These are phyloP conservation scores for Paraplagusia blochii DNA, from an alignment of 2,113 vertebrate species.

Conservation along the genomic window DNA sequence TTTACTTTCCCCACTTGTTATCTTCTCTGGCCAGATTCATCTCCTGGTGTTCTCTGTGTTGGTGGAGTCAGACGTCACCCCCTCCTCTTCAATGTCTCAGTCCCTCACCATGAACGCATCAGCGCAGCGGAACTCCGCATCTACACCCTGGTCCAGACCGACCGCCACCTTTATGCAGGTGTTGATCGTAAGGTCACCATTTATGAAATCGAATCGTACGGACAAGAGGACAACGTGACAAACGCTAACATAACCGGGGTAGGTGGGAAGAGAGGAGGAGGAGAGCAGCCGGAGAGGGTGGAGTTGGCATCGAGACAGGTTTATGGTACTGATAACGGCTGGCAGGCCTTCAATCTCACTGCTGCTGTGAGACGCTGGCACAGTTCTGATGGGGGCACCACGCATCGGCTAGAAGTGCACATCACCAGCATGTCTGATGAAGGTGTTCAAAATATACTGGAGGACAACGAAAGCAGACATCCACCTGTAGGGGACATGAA, in stretches of 20 bases:
- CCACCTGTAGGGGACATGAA: conserved; percentile 78
- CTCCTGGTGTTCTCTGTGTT: conserved; percentile 72
- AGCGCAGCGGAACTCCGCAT: conserved; percentile 89
- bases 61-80: conserved; percentile 83
- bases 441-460: conserved; percentile 36
- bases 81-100: conserved; percentile 92
- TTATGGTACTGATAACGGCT: conserved; percentile 83
- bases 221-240: conserved; percentile 34
- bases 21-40: conserved; percentile 72
- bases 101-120: conserved; percentile 91
- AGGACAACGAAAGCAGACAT: conserved; percentile 58
- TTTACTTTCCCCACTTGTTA: background rate
- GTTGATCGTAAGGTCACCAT: conserved; percentile 90
- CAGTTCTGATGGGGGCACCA: conserved; percentile 76
- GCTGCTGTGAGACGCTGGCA: conserved; percentile 84
- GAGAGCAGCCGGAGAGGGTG: conserved; percentile 58
- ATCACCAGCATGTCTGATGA: conserved; percentile 78
- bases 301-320: conserved; percentile 86
- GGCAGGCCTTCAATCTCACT: conserved; percentile 93
- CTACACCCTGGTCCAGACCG: conserved; percentile 87
- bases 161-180: conserved; percentile 82
- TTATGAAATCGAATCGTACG: conserved; percentile 74
- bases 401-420: conserved; percentile 87
- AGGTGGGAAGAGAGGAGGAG: conserved; percentile 16
- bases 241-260: conserved; percentile 34